Evolutionary conservation across 2,113 vertebrate species (phyloP).

Genomic region (Toxostoma redivivum): DNA sequence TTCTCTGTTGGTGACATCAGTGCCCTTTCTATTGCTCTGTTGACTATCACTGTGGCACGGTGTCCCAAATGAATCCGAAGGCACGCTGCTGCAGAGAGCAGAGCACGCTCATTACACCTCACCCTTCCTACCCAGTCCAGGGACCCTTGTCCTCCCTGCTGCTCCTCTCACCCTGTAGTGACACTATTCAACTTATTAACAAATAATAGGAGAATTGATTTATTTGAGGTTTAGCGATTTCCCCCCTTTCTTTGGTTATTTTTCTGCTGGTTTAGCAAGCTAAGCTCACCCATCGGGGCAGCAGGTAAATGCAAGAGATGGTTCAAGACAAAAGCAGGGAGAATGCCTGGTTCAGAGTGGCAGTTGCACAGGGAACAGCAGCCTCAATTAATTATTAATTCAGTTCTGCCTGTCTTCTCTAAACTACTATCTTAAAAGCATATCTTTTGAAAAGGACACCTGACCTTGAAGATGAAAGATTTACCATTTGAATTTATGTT

Average conservation of each 20-base stretch:
- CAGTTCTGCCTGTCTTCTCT: background rate
- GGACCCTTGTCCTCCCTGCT: background rate
- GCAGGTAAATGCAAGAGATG: background rate
- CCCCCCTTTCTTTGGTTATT: background rate
- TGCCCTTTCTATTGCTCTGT: background rate
- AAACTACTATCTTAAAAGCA: background rate
- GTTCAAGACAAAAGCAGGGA: background rate
- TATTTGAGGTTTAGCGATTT: background rate
- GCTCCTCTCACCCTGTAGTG: background rate
- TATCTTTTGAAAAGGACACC: background rate
- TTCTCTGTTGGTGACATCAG: background rate
- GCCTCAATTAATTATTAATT: conserved; percentile 16
- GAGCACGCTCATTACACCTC: fast-evolving
- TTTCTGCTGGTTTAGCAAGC: background rate
- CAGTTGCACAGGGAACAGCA: background rate
- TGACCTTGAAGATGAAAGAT: background rate
- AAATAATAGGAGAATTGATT: background rate
- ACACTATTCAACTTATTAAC: background rate
- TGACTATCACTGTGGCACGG: background rate
- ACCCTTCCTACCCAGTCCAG: background rate
- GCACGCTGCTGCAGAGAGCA: background rate
- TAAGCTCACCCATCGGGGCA: background rate
- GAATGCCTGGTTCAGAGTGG: background rate
- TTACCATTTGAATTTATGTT: background rate
- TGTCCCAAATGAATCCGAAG: background rate